phyloP scores from a whole-genome alignment of 2,888 invertebrate species.

The Phengaris arion region DNA sequence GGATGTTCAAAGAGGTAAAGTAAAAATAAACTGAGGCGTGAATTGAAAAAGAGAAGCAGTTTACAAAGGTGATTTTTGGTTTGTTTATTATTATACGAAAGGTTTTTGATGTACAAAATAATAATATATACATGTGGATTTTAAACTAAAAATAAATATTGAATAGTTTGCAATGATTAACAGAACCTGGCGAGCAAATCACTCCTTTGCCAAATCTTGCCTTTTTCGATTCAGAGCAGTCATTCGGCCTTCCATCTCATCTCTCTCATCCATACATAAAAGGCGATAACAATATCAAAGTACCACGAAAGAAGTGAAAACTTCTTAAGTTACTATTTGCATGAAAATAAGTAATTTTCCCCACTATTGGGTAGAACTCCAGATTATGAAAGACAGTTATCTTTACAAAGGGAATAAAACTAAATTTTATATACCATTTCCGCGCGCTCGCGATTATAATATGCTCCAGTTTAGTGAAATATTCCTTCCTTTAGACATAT shows the following conservation, averaged over 20 bases:
- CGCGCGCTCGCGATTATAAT: constrained; percentile 25
- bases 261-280: background rate
- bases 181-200: background rate
- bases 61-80: constrained; percentile 41
- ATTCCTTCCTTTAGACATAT: constrained; percentile 59
- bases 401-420: constrained; percentile 9
- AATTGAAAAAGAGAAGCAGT: constrained; percentile 40
- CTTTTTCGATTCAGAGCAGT: background rate
- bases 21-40: constrained; percentile 50
- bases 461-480: constrained; percentile 50
- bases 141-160: background rate
- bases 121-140: background rate
- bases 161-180: background rate
- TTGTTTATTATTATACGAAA: background rate
- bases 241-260: background rate
- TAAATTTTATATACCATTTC: constrained; percentile 17
- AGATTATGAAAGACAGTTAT: background rate
- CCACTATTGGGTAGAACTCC: background rate
- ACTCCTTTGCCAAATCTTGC: no score
- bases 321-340: background rate
- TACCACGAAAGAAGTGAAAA: background rate
- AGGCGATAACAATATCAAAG: background rate
- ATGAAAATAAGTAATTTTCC: no score
- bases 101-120: background rate
- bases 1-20: constrained; percentile 49